Conservation (phyloP, 2,888 invertebrate species). For the Amaurobius ferox region DNA sequence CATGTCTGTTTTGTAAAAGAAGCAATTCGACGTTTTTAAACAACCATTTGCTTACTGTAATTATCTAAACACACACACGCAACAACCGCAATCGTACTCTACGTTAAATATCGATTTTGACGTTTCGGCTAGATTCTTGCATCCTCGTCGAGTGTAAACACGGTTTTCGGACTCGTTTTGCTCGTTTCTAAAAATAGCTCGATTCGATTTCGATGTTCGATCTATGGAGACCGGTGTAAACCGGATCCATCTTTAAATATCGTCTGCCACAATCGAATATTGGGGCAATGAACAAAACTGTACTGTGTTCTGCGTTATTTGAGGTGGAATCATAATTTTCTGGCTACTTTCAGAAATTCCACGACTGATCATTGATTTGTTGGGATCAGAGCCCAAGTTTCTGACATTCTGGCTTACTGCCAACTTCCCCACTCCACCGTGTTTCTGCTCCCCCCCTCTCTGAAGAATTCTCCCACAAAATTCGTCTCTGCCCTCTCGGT, state of each 20-base stretch:
- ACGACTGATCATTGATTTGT: conserved; percentile 36
- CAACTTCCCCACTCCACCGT: conserved; percentile 37
- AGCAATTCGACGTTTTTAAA: too few relatives aligned
- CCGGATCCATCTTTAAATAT: neutral
- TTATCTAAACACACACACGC: too few relatives aligned
- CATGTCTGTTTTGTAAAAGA: too few relatives aligned
- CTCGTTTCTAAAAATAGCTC: conserved; percentile 3
- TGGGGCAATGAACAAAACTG: neutral
- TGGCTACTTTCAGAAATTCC: neutral
- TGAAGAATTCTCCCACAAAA: conserved; percentile 52
- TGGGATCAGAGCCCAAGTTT: conserved; percentile 33
- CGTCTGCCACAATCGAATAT: neutral
- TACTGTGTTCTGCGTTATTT: neutral
- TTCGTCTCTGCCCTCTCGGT: conserved; percentile 42
- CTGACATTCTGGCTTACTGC: conserved; percentile 61
- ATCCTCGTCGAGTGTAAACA: neutral
- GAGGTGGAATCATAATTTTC: conserved; percentile 1
- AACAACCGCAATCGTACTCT: too few relatives aligned
- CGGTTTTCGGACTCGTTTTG: neutral
- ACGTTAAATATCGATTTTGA: neutral
- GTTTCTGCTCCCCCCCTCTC: conserved; percentile 23
- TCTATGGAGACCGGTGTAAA: neutral
- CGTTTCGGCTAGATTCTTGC: neutral
- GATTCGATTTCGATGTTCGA: neutral
- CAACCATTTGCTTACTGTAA: too few relatives aligned